Evolutionary conservation across 2,113 vertebrate genomes (phyloP), one percentile per base, ranked within the genome.

Genomic region (Cairina moschata): DNA sequence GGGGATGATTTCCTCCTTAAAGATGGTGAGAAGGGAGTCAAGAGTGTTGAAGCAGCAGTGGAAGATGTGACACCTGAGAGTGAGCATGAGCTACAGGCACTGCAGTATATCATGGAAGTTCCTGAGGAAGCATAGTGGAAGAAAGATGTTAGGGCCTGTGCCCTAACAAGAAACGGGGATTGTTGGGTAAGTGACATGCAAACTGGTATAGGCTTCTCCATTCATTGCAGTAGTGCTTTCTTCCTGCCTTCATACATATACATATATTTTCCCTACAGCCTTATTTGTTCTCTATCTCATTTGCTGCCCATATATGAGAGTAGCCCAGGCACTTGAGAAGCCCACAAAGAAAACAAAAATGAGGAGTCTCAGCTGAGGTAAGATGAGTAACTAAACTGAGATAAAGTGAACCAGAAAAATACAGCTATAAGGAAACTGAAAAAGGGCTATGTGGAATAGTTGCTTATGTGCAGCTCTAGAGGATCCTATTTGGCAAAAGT

Each of bases 41-140:
- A 77, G 74, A 50, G 0, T 59, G 21, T 31, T 40, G n/a, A 72
- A 83, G 71, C 0, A 4, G 5, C 36, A 42, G 6, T 9, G 20
- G 13, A 55, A 31, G 10, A 5, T 21, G 13, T 0, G 5, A 16
- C 2, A 40, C 2, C 5, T 0, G 0, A 82, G 13, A 54, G 32
- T 0, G 0, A 40, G 28, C 1, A 2, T 34, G 40, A 81, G 44
- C 34, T 10, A 11, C 14, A 26, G 44, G 13, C 44, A 63, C 29
- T 0, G 0, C 16, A 32, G 7, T 9, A 32, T 21, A 31, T 31
- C 48, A 65, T 50, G 44, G 42, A 36, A n/a, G n/a, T 4, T 18
- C 48, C 12, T 38, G 67, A 86, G 52, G 32, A 17, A 48, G 6
- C 0, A 0, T 1, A 54, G 14, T 7, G 38, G 46, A 62, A 34